These are phyloP conservation scores for Papilio glaucus DNA, from an alignment of 1,140 invertebrate genomes.

Conservation along the genomic window DNA sequence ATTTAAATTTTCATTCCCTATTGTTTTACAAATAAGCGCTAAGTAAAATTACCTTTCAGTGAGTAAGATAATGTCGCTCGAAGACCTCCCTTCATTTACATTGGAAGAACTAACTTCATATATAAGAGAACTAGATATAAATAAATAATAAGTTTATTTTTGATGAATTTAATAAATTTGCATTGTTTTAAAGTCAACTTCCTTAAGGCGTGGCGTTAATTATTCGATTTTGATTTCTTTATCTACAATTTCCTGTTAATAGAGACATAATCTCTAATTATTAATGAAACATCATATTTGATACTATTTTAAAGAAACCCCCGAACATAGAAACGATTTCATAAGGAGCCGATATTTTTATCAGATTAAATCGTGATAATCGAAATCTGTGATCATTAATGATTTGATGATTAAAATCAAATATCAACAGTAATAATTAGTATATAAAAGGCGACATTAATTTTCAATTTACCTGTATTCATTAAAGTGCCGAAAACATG, in stretches of 20 bases:
- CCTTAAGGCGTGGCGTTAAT: neutral
- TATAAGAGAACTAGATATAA: too few species aligned
- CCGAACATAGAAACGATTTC: neutral
- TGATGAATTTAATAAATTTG: too few species aligned
- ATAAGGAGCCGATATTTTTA: neutral
- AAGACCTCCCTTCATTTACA: too few species aligned
- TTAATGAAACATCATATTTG: neutral
- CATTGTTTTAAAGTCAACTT: neutral
- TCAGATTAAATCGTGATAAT: conserved; percentile 2
- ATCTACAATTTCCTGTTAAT: neutral
- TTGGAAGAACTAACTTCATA: too few species aligned
- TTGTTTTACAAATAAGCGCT: too few species aligned
- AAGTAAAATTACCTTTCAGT: too few species aligned
- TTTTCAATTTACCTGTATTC: neutral
- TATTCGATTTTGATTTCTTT: neutral
- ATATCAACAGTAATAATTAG: conserved; percentile 6
- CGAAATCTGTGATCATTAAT: conserved; percentile 13
- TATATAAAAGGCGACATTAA: conserved; percentile 18
- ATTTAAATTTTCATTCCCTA: too few species aligned
- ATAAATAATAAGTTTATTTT: too few species aligned
- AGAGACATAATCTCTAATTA: neutral
- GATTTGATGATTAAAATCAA: conserved; percentile 26
- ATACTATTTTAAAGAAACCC: neutral
- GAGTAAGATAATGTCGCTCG: too few species aligned
- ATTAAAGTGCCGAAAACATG: conserved; percentile 8